These are phyloP conservation scores for Cotesia chilonis DNA, from an alignment of 1,140 invertebrate genomes.

Conservation along the genomic window DNA sequence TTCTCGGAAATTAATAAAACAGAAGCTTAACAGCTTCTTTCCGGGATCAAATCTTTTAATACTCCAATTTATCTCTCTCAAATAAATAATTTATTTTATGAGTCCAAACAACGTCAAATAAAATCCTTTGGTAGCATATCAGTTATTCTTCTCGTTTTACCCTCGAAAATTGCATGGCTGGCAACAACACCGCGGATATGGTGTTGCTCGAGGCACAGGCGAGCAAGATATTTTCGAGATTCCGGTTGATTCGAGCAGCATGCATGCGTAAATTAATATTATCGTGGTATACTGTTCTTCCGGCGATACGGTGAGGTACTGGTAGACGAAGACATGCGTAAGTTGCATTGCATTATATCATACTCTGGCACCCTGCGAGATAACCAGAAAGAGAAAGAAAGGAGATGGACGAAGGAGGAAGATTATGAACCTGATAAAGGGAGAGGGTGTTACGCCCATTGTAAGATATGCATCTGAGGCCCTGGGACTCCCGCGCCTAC, in stretches of 20 bases:
- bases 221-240: conserved; percentile 22
- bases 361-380: neutral
- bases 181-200: neutral
- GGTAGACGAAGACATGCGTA: neutral
- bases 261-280: conserved; percentile 43
- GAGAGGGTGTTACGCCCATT: conserved; percentile 37
- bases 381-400: conserved; percentile 16
- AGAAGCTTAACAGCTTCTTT: too few relatives aligned
- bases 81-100: too few relatives aligned
- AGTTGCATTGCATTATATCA: too few relatives aligned
- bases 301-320: conserved; percentile 24
- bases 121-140: neutral
- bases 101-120: too few relatives aligned
- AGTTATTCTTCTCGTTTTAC: conserved; percentile 15
- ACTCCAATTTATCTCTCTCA: too few relatives aligned
- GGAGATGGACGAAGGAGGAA: conserved; percentile 9
- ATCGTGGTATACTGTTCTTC: conserved; percentile 31
- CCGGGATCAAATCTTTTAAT: too few relatives aligned
- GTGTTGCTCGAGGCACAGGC: neutral
- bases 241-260: conserved; percentile 22
- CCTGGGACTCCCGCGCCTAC: conserved; percentile 40
- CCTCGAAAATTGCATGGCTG: conserved; percentile 10
- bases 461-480: conserved; percentile 40
- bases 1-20: too few relatives aligned
- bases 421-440: too few relatives aligned